These are phyloP conservation scores for Netelia melanura DNA, from an alignment of 2,888 invertebrate species.

Conservation along the genomic window DNA sequence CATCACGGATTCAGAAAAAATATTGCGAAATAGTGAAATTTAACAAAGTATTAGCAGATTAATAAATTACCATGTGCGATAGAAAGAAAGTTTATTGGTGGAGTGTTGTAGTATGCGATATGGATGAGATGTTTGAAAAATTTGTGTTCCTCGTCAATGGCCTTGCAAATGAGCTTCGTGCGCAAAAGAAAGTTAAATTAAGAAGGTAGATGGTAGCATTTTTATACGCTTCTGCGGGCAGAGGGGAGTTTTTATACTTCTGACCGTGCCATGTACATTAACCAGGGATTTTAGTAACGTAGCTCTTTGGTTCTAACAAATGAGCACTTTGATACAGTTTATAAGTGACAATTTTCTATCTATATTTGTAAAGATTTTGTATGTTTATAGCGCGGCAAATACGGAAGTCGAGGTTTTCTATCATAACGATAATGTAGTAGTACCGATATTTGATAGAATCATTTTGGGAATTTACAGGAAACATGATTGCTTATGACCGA, in stretches of 20 bases:
- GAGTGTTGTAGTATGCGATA: constrained; percentile 18
- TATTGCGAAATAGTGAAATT: not conserved
- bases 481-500: not conserved
- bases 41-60: constrained; percentile 48
- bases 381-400: constrained; percentile 32
- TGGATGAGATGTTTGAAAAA: constrained; percentile 43
- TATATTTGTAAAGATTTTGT: constrained; percentile 42
- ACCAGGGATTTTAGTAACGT: constrained; percentile 11
- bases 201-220: constrained; percentile 24
- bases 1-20: constrained; percentile 21
- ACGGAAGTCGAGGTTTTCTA: not conserved
- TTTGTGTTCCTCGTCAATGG: constrained; percentile 56
- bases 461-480: not conserved
- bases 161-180: constrained; percentile 49
- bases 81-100: constrained; percentile 44
- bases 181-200: constrained; percentile 19
- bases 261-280: constrained; percentile 59
- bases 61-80: constrained; percentile 19
- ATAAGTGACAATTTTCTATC: constrained; percentile 49
- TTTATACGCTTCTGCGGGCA: constrained; percentile 47
- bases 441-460: not conserved
- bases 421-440: not conserved
- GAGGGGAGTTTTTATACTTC: constrained; percentile 42
- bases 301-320: constrained; percentile 1
- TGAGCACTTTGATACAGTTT: constrained; percentile 17